Conservation (phyloP, 1,140 invertebrate genomes). For the Microplitis mediator region DNA sequence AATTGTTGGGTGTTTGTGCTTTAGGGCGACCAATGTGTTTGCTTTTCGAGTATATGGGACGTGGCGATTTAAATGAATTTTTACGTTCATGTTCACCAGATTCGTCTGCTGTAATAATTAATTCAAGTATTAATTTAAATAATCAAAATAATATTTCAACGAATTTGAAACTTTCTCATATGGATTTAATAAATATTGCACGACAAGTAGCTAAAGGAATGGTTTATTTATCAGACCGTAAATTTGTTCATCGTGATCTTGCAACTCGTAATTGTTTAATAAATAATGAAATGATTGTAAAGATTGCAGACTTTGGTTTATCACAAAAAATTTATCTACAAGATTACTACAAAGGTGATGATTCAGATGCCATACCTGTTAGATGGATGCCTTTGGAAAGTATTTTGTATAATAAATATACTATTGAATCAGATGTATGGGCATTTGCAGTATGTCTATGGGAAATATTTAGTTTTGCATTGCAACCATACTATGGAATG, state of each 20-base stretch:
- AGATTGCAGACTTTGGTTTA: slow-evolving; percentile 95
- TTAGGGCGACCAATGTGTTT: slow-evolving; percentile 92
- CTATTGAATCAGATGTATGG: slow-evolving; percentile 92
- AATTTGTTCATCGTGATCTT: slow-evolving; percentile 95
- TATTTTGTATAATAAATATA: slow-evolving; percentile 93
- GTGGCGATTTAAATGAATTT: slow-evolving; percentile 93
- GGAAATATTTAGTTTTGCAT: slow-evolving; percentile 93
- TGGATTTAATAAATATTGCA: slow-evolving; percentile 82
- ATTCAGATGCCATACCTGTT: slow-evolving; percentile 91
- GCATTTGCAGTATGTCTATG: slow-evolving; percentile 91
- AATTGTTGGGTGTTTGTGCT: slow-evolving; percentile 88
- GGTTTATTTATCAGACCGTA: slow-evolving; percentile 92
- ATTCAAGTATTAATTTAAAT: neutral
- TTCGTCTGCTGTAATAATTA: slow-evolving; percentile 55
- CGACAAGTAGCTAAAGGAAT: slow-evolving; percentile 90
- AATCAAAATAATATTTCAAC: slow-evolving; percentile 56
- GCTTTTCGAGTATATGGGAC: slow-evolving; percentile 93
- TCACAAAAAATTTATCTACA: slow-evolving; percentile 92
- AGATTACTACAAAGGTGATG: slow-evolving; percentile 91
- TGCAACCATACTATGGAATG: slow-evolving; percentile 94
- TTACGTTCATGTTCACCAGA: slow-evolving; percentile 74
- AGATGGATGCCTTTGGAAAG: slow-evolving; percentile 96
- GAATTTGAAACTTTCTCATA: slow-evolving; percentile 69
- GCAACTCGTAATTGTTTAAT: slow-evolving; percentile 96
- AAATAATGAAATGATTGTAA: slow-evolving; percentile 91